These are phyloP conservation scores for Agonopterix subpropinquella DNA, from an alignment of 2,888 invertebrate species.

Conservation along the genomic window DNA sequence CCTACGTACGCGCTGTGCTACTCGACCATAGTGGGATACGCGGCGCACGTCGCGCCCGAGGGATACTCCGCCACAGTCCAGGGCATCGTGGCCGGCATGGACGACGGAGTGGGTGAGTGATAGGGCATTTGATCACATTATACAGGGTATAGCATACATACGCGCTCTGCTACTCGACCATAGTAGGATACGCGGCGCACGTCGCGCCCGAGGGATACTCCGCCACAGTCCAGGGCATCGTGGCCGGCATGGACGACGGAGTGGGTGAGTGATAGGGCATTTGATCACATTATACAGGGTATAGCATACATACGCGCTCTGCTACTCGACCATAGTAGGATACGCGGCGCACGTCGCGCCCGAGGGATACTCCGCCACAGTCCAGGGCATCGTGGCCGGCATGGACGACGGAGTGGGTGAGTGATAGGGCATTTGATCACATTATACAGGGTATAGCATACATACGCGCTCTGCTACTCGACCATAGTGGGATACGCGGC, in stretches of 20 bases:
- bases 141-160: no score
- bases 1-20: constrained; percentile 92
- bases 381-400: constrained; percentile 91
- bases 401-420: constrained; percentile 90
- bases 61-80: constrained; percentile 91
- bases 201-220: constrained; percentile 84
- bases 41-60: constrained; percentile 78
- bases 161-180: constrained; percentile 88
- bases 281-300: no score
- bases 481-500: constrained; percentile 85
- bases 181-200: constrained; percentile 82
- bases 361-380: constrained; percentile 86
- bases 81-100: constrained; percentile 91
- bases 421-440: no score
- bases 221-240: constrained; percentile 89
- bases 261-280: constrained; percentile 79
- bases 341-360: constrained; percentile 81
- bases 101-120: constrained; percentile 85
- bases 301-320: constrained; percentile 90
- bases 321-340: constrained; percentile 87
- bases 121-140: no score
- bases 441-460: no score
- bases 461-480: constrained; percentile 90
- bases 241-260: constrained; percentile 93
- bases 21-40: constrained; percentile 85